A percentile compares a stretch with the other conserved stretches of the same genome.
These are phyloP conservation scores for Octomys mimax DNA, from an alignment of 2,797 vertebrate genomes.

Conservation along the genomic window DNA sequence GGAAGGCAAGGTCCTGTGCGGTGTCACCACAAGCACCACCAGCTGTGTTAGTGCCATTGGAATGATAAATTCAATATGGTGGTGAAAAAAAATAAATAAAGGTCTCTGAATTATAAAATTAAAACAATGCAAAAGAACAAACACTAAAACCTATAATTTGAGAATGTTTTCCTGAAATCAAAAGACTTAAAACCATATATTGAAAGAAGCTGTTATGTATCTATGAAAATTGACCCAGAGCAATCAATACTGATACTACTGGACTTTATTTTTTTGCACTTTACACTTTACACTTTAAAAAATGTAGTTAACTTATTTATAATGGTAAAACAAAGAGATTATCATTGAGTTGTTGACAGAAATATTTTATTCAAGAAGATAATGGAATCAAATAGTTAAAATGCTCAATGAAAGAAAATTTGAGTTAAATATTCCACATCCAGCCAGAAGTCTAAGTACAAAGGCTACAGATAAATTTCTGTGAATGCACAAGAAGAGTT, in stretches of 20 bases:
- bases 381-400: not conserved
- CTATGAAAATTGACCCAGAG: not conserved
- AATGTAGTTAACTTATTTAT: not conserved
- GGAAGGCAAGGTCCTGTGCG: no score
- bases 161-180: constrained; percentile 14
- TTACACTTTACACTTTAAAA: not conserved
- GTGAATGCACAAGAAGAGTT: not conserved
- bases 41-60: no score
- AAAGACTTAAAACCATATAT: not conserved
- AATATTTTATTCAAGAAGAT: not conserved
- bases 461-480: not conserved
- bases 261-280: not conserved
- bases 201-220: not conserved
- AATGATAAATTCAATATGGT: no score
- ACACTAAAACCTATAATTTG: not conserved
- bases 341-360: not conserved
- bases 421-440: not conserved
- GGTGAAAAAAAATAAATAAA: not conserved
- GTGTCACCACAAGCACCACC: no score
- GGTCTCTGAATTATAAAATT: not conserved
- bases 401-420: not conserved
- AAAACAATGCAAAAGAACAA: not conserved
- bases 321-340: not conserved
- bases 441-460: not conserved
- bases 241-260: not conserved